phyloP scores from a whole-genome alignment of 2,113 vertebrate genomes.

The Maccullochella peelii region DNA sequence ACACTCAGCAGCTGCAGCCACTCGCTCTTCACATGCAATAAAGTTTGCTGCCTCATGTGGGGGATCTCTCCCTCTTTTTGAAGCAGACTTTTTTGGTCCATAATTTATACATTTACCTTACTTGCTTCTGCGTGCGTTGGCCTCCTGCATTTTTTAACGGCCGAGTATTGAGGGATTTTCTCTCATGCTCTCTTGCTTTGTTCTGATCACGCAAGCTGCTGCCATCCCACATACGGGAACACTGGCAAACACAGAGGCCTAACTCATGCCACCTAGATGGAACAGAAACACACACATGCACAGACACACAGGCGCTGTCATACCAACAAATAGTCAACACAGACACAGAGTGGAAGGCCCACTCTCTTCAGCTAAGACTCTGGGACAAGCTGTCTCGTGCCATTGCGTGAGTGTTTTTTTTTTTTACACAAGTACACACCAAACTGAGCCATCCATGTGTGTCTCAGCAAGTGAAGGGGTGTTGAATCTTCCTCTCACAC shows the following conservation, averaged over 20 bases:
- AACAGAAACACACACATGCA: slow-evolving; percentile 45
- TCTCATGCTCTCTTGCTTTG: slow-evolving; percentile 87
- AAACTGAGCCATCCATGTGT: slow-evolving; percentile 53
- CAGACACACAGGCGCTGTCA: slow-evolving; percentile 33
- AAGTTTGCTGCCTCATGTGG: slow-evolving; percentile 82
- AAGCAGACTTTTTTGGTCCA: slow-evolving; percentile 81
- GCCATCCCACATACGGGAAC: slow-evolving; percentile 79
- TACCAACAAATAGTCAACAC: slow-evolving; percentile 31
- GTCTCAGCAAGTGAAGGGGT: slow-evolving; percentile 52
- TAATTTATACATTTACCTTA: slow-evolving; percentile 86
- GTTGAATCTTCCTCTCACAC: slow-evolving; percentile 66
- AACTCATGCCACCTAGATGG: slow-evolving; percentile 49
- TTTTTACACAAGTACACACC: slow-evolving; percentile 51
- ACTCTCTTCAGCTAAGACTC: slow-evolving; percentile 13
- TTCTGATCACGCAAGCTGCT: slow-evolving; percentile 89
- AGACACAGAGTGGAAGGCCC: slow-evolving; percentile 26
- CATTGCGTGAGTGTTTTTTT: slow-evolving; percentile 57
- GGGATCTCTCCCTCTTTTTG: slow-evolving; percentile 82
- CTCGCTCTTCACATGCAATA: slow-evolving; percentile 74
- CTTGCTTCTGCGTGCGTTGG: slow-evolving; percentile 87
- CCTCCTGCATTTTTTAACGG: slow-evolving; percentile 94
- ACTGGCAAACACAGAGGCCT: slow-evolving; percentile 53
- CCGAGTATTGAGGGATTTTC: slow-evolving; percentile 91
- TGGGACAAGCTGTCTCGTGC: slow-evolving; percentile 34
- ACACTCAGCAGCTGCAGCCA: slow-evolving; percentile 58